Evolutionary conservation across 2,888 invertebrate species (phyloP), one percentile per base, ranked within the genome.

Genomic region (Kuschelorhynchus macadamiae): DNA sequence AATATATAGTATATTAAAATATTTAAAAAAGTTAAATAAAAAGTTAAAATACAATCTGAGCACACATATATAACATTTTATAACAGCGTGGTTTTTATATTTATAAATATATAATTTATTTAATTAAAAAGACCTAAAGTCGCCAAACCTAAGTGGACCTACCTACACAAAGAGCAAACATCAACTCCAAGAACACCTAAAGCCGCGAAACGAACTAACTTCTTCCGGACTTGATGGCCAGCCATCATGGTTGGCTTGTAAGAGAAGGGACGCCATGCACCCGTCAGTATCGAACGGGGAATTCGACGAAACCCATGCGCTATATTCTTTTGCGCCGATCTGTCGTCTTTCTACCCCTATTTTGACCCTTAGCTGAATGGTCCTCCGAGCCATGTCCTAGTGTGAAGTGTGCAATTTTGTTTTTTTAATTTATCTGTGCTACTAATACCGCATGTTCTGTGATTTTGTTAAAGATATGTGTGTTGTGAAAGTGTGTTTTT

Each of bases 211-310:
- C 47, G 59, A 60, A 36, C 49, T 5, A 32, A 60, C 50, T 61
- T 61, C 61, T 61, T 61, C 30, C 20, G 25, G 44, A 12, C 41
- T 42, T 25, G 61, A 61, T 61, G 61, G 52, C 41, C 61, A 30
- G 42, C 61, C 50, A 49, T 59, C 47, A 59, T 59, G 59, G 47
- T 59, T 11, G 16, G 49, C 16, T 5, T 7, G 7, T n/a, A n/a
- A n/a, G 25, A 32, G 16, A 44, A 60, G 18, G 44, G 57, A 57
- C 44, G 59, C 50, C 42, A 52, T 41, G 42, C 41, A 25, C 12
- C 21, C 11, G 14, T 52, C 49, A 59, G 61, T 61, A 61, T 61
- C 61, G 61, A 61, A 21, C 59, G 59, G 36, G 21, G 21, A 21
- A 33, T 61, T 50, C 52, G 50, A 12, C 30, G 61, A 52, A 41